Base-by-base conservation (phyloP, 2,888 invertebrate species). In the Diadromus collaris region DNA sequence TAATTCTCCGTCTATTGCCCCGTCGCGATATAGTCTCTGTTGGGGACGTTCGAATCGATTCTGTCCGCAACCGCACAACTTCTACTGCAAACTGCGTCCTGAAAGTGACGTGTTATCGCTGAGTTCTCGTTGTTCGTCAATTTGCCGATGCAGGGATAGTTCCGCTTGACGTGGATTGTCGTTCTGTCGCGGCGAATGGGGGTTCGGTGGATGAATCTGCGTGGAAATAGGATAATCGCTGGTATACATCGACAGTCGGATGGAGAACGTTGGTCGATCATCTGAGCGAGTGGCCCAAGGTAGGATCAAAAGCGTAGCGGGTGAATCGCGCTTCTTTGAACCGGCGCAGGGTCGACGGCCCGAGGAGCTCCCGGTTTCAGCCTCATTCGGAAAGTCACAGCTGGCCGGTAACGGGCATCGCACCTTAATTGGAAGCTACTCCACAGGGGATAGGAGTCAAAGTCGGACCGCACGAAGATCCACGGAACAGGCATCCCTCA, bases 401-500 rank as follows among this genome's bases (percentile, higher is more conserved):
- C 34, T 48, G 16, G 29, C 27, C n/a, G 29, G 46, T 48, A 34
- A 21, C 60, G 32, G 65, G 61, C 7, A 80, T 63, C 71, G 67
- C 64, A 5, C 71, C 76, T 78, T 79, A 81, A 79, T 81, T 80
- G 78, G 78, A 71, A 78, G 78, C 72, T 29, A 76, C 72, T 76
- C 56, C 48, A 19, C 29, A 64, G 48, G 38, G 46, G 64, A 56
- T 48, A 24, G n/a, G 48, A 69, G 51, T 60, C 54, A 34, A 70
- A 60, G 58, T 54, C 46, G 24, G 34, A 46, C 16, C 24, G 16
- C 67, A 48, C 29, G 54, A 68, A 72, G 65, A 13, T 77, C 48
- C 38, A 13, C 38, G 24, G 56, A 16, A 48, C 13, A 16, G 54
- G 32, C 21, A 32, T 27, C 32, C 21, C 46, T 65, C 51, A 13